Evolutionary conservation across 30 jellyfish, hydroid and myxozoan genomes (phyloP).

Genomic region (Pelagia noctiluca): DNA sequence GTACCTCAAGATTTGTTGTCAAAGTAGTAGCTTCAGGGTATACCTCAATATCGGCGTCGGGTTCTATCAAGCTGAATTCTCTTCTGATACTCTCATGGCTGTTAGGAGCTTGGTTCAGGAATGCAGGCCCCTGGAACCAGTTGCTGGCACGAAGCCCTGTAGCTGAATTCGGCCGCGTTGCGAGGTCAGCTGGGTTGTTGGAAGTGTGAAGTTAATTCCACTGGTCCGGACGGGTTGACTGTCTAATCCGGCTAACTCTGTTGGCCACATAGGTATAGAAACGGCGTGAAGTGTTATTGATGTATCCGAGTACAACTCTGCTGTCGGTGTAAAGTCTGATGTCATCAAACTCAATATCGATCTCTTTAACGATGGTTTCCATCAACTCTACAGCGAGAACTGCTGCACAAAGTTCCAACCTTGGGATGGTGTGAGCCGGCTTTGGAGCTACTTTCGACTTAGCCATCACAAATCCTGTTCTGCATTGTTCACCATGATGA

Average conservation of each 20-base stretch:
- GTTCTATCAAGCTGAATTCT: slow-evolving; percentile 17
- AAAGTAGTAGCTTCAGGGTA: slow-evolving; percentile 21
- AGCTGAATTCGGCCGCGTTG: slow-evolving; percentile 45
- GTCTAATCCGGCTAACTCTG: slow-evolving; percentile 39
- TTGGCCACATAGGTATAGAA: slow-evolving; percentile 63
- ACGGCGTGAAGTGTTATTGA: slow-evolving; percentile 44
- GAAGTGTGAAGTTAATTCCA: slow-evolving; percentile 51
- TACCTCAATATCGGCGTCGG: slow-evolving; percentile 20
- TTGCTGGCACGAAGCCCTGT: slow-evolving; percentile 29
- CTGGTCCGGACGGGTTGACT: slow-evolving; percentile 41
- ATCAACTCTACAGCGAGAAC: slow-evolving; percentile 37
- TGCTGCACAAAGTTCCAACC: slow-evolving; percentile 74
- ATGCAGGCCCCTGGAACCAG: slow-evolving; percentile 56
- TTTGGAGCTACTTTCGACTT: slow-evolving; percentile 57
- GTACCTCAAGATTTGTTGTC: slow-evolving; percentile 20
- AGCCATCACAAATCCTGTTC: slow-evolving; percentile 52
- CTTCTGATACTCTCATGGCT: slow-evolving; percentile 9
- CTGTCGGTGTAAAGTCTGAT: slow-evolving; percentile 53
- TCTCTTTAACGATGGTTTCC: slow-evolving; percentile 44
- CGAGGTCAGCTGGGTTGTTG: slow-evolving; percentile 62
- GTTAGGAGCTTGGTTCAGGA: slow-evolving; percentile 23
- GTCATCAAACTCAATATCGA: slow-evolving; percentile 33
- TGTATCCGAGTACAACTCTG: slow-evolving; percentile 48
- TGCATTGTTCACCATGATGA: slow-evolving; percentile 14
- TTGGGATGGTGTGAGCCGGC: slow-evolving; percentile 50